Evolutionary conservation across 2,113 vertebrate genomes (phyloP).

Genomic region (Zeus faber): DNA sequence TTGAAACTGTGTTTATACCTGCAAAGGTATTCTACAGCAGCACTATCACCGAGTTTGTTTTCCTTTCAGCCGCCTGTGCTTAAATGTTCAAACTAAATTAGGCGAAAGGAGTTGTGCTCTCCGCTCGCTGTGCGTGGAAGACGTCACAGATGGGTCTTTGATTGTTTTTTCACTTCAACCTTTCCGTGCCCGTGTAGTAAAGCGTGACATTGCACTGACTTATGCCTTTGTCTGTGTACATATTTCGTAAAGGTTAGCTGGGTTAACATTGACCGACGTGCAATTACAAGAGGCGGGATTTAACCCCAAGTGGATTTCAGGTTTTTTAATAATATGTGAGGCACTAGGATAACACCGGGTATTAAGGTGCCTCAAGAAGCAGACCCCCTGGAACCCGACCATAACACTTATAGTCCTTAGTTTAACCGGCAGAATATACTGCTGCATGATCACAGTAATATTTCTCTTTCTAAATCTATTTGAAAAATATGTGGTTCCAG

Average conservation of each 20-base stretch:
- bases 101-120: conserved; percentile 19
- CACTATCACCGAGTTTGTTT: conserved; percentile 23
- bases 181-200: not conserved
- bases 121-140: conserved; percentile 6
- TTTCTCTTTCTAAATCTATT: not conserved
- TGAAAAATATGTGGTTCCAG: not conserved
- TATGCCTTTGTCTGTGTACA: too few relatives aligned
- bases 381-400: not conserved
- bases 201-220: not conserved
- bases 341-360: too few relatives aligned
- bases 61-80: conserved; percentile 39
- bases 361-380: not conserved
- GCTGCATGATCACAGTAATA: not conserved
- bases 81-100: conserved; percentile 29
- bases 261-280: too few relatives aligned
- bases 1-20: conserved; percentile 42
- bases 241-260: too few relatives aligned
- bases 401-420: too few relatives aligned
- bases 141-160: conserved; percentile 9
- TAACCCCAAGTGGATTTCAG: too few relatives aligned
- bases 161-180: not conserved
- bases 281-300: too few relatives aligned
- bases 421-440: too few relatives aligned
- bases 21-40: conserved; percentile 14
- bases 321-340: too few relatives aligned